Conservation (phyloP, 2,113 vertebrate genomes). For the Regulus satrapa region DNA sequence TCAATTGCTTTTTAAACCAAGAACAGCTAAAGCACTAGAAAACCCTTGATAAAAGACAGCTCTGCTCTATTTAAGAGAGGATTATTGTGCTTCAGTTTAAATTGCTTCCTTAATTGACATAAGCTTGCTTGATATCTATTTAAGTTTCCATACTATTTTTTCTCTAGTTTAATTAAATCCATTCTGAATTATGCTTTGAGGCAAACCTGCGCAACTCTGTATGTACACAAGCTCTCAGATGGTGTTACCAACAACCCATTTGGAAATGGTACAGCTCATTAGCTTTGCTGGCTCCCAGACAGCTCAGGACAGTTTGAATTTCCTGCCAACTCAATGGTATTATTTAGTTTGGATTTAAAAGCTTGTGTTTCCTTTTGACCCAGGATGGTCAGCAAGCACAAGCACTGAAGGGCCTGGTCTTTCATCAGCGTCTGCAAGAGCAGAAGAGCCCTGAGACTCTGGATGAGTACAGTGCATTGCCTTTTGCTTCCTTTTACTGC, state of each 20-base stretch:
- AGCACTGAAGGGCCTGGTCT: slow-evolving; percentile 20
- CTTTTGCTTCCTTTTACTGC: slow-evolving; percentile 28
- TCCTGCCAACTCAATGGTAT: slow-evolving; percentile 36
- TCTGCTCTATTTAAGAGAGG: neutral
- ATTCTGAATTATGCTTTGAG: slow-evolving; percentile 11
- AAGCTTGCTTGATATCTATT: slow-evolving; percentile 15
- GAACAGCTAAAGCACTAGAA: neutral
- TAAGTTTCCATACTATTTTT: slow-evolving; percentile 27
- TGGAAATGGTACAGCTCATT: slow-evolving; percentile 62
- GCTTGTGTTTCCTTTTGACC: slow-evolving; percentile 57
- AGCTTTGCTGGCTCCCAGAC: slow-evolving; percentile 50
- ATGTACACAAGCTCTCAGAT: slow-evolving; percentile 35
- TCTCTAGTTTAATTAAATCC: slow-evolving; percentile 15
- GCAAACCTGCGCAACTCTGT: slow-evolving; percentile 4
- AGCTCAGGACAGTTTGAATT: slow-evolving; percentile 34
- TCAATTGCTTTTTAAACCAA: neutral
- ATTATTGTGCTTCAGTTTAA: slow-evolving; percentile 35
- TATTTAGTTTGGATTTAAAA: slow-evolving; percentile 44
- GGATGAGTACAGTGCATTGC: neutral
- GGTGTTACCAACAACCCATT: slow-evolving; percentile 33
- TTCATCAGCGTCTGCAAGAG: slow-evolving; percentile 22
- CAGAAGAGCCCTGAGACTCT: slow-evolving; percentile 14
- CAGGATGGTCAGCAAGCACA: neutral
- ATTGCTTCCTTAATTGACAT: neutral
- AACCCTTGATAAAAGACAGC: neutral